Percentiles rank a stretch among this genome's conserved stretches.
These are phyloP conservation scores for Girardinus metallicus DNA, from an alignment of 2,797 vertebrate genomes.

Conservation along the genomic window DNA sequence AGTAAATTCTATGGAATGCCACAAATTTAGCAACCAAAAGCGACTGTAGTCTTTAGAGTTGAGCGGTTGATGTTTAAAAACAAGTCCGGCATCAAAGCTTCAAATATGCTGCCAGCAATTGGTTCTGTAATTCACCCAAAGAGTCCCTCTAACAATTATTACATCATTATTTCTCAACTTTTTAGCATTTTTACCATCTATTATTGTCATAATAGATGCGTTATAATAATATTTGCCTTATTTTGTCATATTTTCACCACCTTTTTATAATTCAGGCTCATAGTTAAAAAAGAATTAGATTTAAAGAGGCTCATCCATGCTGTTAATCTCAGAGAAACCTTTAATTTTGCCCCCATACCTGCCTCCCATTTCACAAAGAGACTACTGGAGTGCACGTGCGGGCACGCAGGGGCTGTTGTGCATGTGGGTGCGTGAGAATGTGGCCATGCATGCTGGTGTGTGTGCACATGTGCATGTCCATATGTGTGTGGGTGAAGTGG, in stretches of 20 bases:
- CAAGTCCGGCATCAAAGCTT: constrained; percentile 72
- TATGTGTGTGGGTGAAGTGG: constrained; percentile 84
- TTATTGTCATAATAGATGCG: constrained; percentile 15
- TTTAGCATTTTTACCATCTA: constrained; percentile 18
- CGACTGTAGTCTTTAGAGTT: constrained; percentile 69
- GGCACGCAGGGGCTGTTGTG: neutral
- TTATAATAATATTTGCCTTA: constrained; percentile 48
- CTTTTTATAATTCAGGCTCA: constrained; percentile 56
- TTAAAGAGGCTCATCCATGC: constrained; percentile 71
- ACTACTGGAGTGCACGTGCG: constrained; percentile 25
- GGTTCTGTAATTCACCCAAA: constrained; percentile 64
- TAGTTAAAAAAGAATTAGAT: constrained; percentile 75
- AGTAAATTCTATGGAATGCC: constrained; percentile 79
- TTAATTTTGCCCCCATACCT: constrained; percentile 78
- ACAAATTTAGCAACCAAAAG: constrained; percentile 68
- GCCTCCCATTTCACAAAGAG: constrained; percentile 62
- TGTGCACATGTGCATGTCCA: constrained; percentile 77
- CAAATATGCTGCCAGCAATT: constrained; percentile 68
- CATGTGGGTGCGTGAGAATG: constrained; percentile 52
- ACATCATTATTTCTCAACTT: constrained; percentile 32
- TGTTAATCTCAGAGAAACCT: constrained; percentile 78
- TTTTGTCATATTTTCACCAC: constrained; percentile 43
- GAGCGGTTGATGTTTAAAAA: constrained; percentile 66
- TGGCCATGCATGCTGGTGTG: constrained; percentile 68
- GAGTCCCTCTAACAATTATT: constrained; percentile 48